phyloP scores from a whole-genome alignment of 2,888 invertebrate species.

The Gibbula magus region DNA sequence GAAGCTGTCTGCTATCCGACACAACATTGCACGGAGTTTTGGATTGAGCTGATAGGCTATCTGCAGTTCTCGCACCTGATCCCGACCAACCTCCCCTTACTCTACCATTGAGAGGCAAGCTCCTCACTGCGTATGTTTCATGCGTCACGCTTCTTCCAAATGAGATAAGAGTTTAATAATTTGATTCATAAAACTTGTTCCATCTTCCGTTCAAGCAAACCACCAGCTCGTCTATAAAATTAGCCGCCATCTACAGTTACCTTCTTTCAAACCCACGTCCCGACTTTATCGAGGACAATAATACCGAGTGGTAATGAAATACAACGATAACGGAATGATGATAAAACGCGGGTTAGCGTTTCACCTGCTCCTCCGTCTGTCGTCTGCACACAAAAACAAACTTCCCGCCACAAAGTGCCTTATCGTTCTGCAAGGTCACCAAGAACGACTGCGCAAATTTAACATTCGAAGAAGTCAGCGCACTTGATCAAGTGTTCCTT shows the following conservation, averaged over 20 bases:
- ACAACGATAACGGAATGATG: not conserved
- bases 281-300: not conserved
- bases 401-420: too few species aligned
- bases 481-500: too few species aligned
- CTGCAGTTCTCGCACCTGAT: not conserved
- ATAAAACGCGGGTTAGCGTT: not conserved
- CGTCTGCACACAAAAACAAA: not conserved
- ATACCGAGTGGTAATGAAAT: not conserved
- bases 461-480: too few species aligned
- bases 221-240: not conserved
- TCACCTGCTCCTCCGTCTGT: not conserved
- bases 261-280: not conserved
- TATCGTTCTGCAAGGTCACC: too few species aligned
- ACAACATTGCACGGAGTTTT: not conserved
- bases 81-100: not conserved
- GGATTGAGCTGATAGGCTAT: not conserved
- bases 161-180: slow-evolving; percentile 18
- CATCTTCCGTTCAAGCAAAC: not conserved
- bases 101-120: not conserved
- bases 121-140: not conserved
- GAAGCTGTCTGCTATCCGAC: not conserved
- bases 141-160: not conserved
- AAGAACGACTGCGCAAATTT: too few species aligned
- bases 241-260: not conserved
- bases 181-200: slow-evolving; percentile 11